A percentile compares a stretch with the other conserved stretches of the same genome.
phyloP scores from a whole-genome alignment of 2,888 invertebrate species.

The Euspilapteryx auroguttella region DNA sequence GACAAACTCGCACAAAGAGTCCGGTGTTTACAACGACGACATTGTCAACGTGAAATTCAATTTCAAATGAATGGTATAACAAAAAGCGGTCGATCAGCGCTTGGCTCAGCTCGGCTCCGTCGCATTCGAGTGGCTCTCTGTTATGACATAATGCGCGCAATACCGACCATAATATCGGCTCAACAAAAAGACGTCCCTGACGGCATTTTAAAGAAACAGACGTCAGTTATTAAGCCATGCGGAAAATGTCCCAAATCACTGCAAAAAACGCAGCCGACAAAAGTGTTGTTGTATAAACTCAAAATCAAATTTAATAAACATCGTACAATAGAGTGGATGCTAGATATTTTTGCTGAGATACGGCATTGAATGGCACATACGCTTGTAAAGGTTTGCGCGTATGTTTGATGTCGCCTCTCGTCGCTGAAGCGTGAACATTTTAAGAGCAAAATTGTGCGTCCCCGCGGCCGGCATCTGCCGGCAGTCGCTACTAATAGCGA shows the following conservation, averaged over 20 bases:
- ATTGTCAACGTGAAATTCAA: slow-evolving; percentile 52
- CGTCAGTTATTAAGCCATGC: slow-evolving; percentile 49
- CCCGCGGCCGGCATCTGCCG: slow-evolving; percentile 46
- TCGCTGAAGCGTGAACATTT: slow-evolving; percentile 50
- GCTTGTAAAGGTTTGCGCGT: slow-evolving; percentile 55
- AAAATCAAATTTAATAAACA: slow-evolving; percentile 63
- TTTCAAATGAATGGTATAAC: slow-evolving; percentile 36
- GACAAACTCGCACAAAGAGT: slow-evolving; percentile 24
- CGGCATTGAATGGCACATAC: slow-evolving; percentile 54
- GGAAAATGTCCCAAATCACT: slow-evolving; percentile 57
- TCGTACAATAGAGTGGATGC: slow-evolving; percentile 39
- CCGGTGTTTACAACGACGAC: slow-evolving; percentile 44
- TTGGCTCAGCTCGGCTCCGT: slow-evolving; percentile 11
- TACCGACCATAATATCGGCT: too few relatives aligned
- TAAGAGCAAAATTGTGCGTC: slow-evolving; percentile 52
- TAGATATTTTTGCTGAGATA: slow-evolving; percentile 45
- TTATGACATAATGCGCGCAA: slow-evolving; percentile 61
- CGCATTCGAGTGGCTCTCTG: slow-evolving; percentile 37
- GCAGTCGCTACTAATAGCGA: slow-evolving; percentile 43
- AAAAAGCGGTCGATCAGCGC: slow-evolving; percentile 26
- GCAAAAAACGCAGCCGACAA: slow-evolving; percentile 51
- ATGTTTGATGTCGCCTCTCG: slow-evolving; percentile 59
- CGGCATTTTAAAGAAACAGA: slow-evolving; percentile 33
- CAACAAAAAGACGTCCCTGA: slow-evolving; percentile 49
- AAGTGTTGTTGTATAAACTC: slow-evolving; percentile 59